Percentiles rank a stretch among this genome's conserved stretches.
phyloP scores from a whole-genome alignment of 2,888 invertebrate species.

The Agrypnus murinus region DNA sequence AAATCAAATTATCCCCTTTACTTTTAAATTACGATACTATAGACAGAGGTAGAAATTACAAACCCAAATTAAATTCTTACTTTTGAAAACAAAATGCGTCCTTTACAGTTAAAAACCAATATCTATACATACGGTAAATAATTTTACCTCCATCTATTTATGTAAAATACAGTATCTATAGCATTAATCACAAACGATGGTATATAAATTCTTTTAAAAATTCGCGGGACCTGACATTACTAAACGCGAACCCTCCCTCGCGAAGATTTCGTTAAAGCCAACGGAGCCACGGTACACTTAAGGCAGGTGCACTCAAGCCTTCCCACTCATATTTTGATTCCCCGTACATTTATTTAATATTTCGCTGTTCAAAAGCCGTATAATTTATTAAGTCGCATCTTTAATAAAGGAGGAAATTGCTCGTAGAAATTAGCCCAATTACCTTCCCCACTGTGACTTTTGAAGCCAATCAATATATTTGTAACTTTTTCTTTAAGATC shows the following conservation, averaged over 20 bases:
- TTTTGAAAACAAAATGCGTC: too few species aligned
- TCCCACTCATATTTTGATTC: constrained; percentile 62
- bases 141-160: neutral
- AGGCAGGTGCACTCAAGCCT: constrained; percentile 68
- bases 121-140: neutral
- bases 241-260: constrained; percentile 64
- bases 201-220: constrained; percentile 43
- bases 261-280: constrained; percentile 55
- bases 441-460: constrained; percentile 96
- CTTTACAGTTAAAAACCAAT: too few species aligned
- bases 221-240: constrained; percentile 54
- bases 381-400: constrained; percentile 89
- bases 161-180: neutral
- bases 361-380: constrained; percentile 72
- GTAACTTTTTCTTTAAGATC: constrained; percentile 96
- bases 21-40: too few species aligned
- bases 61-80: too few species aligned
- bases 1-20: too few species aligned
- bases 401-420: constrained; percentile 95
- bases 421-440: constrained; percentile 97
- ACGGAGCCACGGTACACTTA: constrained; percentile 60
- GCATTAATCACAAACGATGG: constrained; percentile 18
- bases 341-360: constrained; percentile 14
- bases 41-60: too few species aligned
- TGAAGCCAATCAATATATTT: constrained; percentile 95